Conservation (phyloP, 2,888 invertebrate genomes). For the Seladonia tumulorum region DNA sequence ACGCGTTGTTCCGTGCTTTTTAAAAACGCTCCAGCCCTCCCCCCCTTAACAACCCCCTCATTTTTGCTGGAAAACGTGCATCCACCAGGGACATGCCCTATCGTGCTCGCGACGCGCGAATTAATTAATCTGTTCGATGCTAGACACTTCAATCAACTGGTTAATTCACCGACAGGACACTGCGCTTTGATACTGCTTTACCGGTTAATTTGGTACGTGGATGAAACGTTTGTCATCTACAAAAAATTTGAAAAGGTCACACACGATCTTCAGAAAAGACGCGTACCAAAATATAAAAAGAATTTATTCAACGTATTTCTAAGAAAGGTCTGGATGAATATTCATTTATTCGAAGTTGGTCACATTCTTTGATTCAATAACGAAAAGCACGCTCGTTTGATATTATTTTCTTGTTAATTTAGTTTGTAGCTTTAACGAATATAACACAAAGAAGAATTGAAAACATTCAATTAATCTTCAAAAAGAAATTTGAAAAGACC, state of each 20-base stretch:
- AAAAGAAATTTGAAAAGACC: too few relatives aligned
- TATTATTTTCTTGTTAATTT: neutral
- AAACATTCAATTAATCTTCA: too few relatives aligned
- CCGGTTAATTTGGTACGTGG: neutral
- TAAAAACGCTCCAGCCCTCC: constrained; percentile 43
- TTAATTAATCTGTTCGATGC: constrained; percentile 2
- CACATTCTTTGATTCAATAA: neutral
- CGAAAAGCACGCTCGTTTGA: neutral
- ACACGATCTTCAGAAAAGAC: too few relatives aligned
- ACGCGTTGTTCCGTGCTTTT: constrained; percentile 56
- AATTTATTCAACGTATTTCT: neutral
- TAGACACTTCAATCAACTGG: neutral
- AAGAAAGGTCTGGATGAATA: neutral
- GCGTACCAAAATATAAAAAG: neutral
- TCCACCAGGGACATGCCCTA: neutral
- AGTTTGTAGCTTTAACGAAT: neutral
- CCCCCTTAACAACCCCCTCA: neutral
- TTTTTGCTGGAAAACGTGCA: constrained; percentile 21
- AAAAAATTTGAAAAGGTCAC: too few relatives aligned
- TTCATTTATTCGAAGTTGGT: neutral
- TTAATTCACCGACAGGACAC: neutral
- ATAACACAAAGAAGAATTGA: neutral
- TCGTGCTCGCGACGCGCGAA: neutral
- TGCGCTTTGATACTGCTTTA: neutral
- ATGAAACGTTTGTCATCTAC: neutral